Base-by-base conservation (phyloP, 2,113 vertebrate genomes). In the Sinocyclocheilus anophthalmus region DNA sequence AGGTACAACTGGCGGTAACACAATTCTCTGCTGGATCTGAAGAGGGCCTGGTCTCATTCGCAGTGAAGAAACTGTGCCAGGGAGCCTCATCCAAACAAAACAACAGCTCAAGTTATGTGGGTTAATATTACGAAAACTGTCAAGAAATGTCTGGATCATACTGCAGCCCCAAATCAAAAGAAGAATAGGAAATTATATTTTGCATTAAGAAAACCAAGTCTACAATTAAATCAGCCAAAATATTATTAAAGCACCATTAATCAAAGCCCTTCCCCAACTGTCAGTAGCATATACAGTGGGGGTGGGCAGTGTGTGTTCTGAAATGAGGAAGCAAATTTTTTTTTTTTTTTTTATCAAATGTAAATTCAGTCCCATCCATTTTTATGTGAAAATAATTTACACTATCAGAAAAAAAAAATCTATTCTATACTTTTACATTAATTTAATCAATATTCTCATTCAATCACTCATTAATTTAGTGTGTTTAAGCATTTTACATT, bases 31-130 rank as follows among this genome's bases (percentile, higher is more conserved):
- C 70, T 22, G 61, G 77, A 77, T 86, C 65, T 70, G 5, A 77
- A 70, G 30, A 55, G 22, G 84, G 50, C 11, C 77, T 78, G 63
- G 83, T 33, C 37, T 82, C 20, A 84, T 55, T 55, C 72, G 12
- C 11, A 48, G n/a, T 24, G n/a, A 76, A 48, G 42, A 26, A 48
- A 50, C 72, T 14, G 42, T 48, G 72, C 72, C 72, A 76, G 39
- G 33, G 11, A 70, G 81, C 1, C 33, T 0, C 22, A 82, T 92
- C 94, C 94, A 95, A 94, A 63, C 61, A 94, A 93, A 93, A 93
- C 91, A 93, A 24, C 77, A 82, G 81, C 86, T 91, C 88, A 87
- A 91, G 89, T 88, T 90, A 90, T 90, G 87, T 85, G 88, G 72
- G 72, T 77, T 77, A 77, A 55, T 55, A 55, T 77, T 77, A 55